These are phyloP conservation scores for Melipona bicolor DNA, from an alignment of 2,888 invertebrate genomes.

Conservation along the genomic window DNA sequence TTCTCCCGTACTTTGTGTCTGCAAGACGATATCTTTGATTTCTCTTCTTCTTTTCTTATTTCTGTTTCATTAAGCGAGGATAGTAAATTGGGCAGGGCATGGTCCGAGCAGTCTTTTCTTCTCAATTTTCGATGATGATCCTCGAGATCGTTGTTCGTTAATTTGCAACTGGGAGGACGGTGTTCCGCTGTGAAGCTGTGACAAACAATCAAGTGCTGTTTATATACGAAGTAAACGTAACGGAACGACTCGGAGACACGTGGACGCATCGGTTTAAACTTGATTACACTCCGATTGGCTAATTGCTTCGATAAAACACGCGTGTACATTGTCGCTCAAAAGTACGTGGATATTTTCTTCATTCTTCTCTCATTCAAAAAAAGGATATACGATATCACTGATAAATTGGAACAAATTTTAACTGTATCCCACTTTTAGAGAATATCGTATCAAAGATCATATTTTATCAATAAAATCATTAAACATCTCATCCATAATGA, in stretches of 20 bases:
- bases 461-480: too few relatives aligned
- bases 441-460: too few relatives aligned
- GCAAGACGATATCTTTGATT: neutral
- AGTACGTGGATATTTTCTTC: too few relatives aligned
- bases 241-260: conserved; percentile 25
- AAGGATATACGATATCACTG: too few relatives aligned
- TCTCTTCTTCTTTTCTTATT: neutral
- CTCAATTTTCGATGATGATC: neutral
- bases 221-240: neutral
- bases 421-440: too few relatives aligned
- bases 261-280: conserved; percentile 37
- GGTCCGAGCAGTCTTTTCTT: neutral
- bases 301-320: neutral
- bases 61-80: too few relatives aligned
- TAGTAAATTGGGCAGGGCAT: neutral
- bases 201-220: conserved; percentile 28
- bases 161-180: neutral
- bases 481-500: too few relatives aligned
- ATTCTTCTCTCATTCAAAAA: too few relatives aligned
- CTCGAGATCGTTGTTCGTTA: neutral
- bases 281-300: neutral
- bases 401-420: too few relatives aligned
- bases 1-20: neutral
- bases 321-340: too few relatives aligned
- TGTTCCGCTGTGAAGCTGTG: conserved; percentile 29